phyloP scores from a whole-genome alignment of 2,797 vertebrate genomes.

The Tokudaia muenninki region DNA sequence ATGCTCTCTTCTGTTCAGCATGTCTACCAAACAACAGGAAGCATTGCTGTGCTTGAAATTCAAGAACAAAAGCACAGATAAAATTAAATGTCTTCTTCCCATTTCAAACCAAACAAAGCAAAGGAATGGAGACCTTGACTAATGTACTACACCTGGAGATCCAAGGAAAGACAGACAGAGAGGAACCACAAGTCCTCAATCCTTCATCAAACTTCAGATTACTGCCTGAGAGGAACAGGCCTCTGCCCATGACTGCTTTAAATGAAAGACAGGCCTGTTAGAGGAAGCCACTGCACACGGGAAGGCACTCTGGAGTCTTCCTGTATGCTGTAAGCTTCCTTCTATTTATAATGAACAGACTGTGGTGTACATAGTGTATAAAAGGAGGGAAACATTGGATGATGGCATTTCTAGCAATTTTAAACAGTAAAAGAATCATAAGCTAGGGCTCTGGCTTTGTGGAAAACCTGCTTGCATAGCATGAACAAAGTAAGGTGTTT shows the following conservation, averaged over 20 bases:
- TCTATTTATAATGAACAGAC: neutral
- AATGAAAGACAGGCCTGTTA: neutral
- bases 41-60: neutral
- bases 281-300: neutral
- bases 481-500: neutral
- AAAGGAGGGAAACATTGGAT: neutral
- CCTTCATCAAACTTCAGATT: neutral
- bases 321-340: too few relatives aligned
- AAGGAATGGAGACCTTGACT: conserved; percentile 17
- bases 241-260: neutral
- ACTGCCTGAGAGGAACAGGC: neutral
- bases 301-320: neutral
- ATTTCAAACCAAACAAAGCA: neutral
- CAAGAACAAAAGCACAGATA: neutral
- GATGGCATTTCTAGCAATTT: neutral
- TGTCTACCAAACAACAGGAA: neutral
- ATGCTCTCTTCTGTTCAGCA: neutral
- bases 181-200: neutral
- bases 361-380: fast-evolving
- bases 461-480: neutral
- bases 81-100: neutral
- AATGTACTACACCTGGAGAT: neutral
- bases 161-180: conserved; percentile 2
- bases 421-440: neutral
- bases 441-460: neutral